These are phyloP conservation scores for Psammodynastes pulverulentus DNA, from an alignment of 2,113 vertebrate species.

Conservation along the genomic window DNA sequence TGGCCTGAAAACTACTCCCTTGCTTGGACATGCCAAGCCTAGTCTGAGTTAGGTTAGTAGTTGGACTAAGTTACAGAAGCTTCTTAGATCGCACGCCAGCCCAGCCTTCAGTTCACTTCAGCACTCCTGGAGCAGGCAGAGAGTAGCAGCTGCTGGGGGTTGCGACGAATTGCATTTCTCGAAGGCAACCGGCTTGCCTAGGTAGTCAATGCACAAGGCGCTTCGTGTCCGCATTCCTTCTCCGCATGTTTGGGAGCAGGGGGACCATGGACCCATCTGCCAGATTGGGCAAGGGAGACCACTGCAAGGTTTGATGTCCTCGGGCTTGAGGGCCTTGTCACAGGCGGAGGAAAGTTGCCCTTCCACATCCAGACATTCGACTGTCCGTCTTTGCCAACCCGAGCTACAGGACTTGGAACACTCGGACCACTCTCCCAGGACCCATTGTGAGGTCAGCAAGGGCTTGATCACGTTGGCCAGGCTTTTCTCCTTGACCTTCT, in stretches of 20 bases:
- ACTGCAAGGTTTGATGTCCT: conserved; percentile 83
- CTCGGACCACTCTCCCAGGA: conserved; percentile 88
- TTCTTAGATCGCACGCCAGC: background rate
- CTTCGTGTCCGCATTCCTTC: conserved; percentile 73
- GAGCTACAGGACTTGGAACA: conserved; percentile 90
- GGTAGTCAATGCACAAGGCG: conserved; percentile 76
- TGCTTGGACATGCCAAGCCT: conserved; percentile 46
- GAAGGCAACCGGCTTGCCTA: conserved; percentile 66
- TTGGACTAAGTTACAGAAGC: conserved; percentile 6
- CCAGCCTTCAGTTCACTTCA: conserved; percentile 41
- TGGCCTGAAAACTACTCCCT: conserved; percentile 43
- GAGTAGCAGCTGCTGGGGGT: conserved; percentile 53
- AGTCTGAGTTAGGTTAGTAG: conserved; percentile 36
- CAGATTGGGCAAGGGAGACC: conserved; percentile 85
- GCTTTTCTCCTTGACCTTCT: conserved; percentile 71
- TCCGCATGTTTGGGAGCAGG: conserved; percentile 81
- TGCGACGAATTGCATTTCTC: conserved; percentile 74
- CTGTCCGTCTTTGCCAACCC: conserved; percentile 85
- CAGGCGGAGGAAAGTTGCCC: conserved; percentile 79
- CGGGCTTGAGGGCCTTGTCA: conserved; percentile 77
- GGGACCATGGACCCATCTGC: conserved; percentile 78
- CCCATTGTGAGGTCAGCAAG: conserved; percentile 79
- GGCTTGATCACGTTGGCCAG: conserved; percentile 80
- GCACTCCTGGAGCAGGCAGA: conserved; percentile 77
- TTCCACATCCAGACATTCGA: conserved; percentile 80